These are phyloP conservation scores for Coptodon bakossiorum DNA, from an alignment of 2,113 vertebrate species.

Conservation along the genomic window DNA sequence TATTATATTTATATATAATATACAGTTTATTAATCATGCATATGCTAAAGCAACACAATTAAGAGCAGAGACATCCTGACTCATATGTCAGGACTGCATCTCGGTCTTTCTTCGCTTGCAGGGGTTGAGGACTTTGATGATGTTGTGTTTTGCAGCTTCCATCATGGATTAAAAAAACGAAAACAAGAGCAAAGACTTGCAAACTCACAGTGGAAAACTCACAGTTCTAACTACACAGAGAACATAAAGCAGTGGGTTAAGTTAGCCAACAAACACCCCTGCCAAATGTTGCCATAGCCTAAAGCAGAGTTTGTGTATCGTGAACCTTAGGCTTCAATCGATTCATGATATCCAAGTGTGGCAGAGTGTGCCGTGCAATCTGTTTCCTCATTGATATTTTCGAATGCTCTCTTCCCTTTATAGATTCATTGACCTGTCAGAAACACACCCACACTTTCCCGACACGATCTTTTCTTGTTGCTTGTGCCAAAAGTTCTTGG, in stretches of 20 bases:
- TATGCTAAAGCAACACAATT: neutral
- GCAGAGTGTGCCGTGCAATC: slow-evolving; percentile 16
- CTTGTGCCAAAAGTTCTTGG: slow-evolving; percentile 51
- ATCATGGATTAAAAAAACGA: neutral
- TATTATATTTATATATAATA: neutral
- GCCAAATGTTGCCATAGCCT: slow-evolving; percentile 7
- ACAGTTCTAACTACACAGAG: neutral
- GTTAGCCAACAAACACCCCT: slow-evolving; percentile 11
- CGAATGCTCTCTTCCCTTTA: slow-evolving; percentile 36
- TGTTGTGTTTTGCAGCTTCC: neutral
- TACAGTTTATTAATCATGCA: neutral
- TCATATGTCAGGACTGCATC: neutral
- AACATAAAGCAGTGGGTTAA: slow-evolving; percentile 2
- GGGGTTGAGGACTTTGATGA: neutral
- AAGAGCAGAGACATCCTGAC: neutral
- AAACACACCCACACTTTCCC: slow-evolving; percentile 26
- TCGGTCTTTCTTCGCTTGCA: neutral
- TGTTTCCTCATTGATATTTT: slow-evolving; percentile 52
- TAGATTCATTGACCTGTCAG: slow-evolving; percentile 48
- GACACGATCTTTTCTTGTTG: slow-evolving; percentile 24
- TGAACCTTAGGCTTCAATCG: slow-evolving; percentile 15
- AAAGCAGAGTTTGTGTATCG: slow-evolving; percentile 14
- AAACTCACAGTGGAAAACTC: neutral
- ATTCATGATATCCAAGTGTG: slow-evolving; percentile 23
- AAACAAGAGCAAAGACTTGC: neutral